Conservation (phyloP, 1,140 invertebrate species). For the Orchestia grillus region DNA sequence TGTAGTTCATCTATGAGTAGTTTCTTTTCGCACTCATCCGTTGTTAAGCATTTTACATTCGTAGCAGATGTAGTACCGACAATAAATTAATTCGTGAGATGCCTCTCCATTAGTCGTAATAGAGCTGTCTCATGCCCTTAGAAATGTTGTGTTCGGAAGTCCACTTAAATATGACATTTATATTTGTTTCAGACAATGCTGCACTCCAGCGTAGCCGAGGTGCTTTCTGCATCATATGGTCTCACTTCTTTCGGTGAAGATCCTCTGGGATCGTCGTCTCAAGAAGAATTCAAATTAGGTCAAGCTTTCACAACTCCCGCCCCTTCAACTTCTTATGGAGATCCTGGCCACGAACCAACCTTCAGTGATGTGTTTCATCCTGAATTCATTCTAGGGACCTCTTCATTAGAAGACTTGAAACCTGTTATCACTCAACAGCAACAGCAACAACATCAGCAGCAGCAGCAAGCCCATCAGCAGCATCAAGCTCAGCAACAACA, state of each 20-base stretch:
- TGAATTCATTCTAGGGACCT: slow-evolving; percentile 62
- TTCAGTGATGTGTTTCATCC: slow-evolving; percentile 67
- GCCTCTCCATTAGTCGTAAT: not conserved
- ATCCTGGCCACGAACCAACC: slow-evolving; percentile 60
- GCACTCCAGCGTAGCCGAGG: slow-evolving; percentile 77
- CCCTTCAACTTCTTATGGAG: slow-evolving; percentile 63
- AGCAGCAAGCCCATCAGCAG: slow-evolving; percentile 69
- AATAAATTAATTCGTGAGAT: not conserved
- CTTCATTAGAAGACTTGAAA: slow-evolving; percentile 64
- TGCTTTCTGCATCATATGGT: slow-evolving; percentile 74
- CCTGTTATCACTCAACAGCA: slow-evolving; percentile 65
- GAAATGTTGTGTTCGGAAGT: not conserved
- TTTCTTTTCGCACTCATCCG: not conserved
- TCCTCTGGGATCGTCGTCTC: slow-evolving; percentile 60
- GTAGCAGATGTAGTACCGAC: not conserved
- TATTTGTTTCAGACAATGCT: slow-evolving; percentile 74
- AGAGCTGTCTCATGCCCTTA: not conserved
- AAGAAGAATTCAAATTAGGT: slow-evolving; percentile 64
- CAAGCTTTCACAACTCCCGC: slow-evolving; percentile 65
- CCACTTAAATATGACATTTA: not conserved
- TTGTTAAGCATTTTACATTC: not conserved
- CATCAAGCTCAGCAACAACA: slow-evolving; percentile 72
- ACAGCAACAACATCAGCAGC: slow-evolving; percentile 65
- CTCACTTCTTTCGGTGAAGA: slow-evolving; percentile 66
- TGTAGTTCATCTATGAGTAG: not conserved